Conservation (phyloP, 2,797 vertebrate species). For the Channa striata region DNA sequence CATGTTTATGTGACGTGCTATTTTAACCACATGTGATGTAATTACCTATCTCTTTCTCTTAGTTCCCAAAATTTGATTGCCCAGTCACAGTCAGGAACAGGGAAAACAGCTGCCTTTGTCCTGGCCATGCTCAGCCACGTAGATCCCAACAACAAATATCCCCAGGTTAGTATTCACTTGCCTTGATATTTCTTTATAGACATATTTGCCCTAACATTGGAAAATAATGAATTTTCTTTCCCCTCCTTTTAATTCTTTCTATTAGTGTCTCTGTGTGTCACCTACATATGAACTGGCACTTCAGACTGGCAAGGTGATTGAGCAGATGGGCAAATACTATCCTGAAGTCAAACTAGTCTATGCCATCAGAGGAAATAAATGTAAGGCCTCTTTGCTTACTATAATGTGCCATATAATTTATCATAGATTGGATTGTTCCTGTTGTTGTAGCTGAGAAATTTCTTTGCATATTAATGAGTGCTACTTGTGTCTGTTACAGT, state of each 20-base stretch:
- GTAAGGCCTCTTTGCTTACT: constrained; percentile 80
- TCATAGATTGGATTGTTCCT: neutral
- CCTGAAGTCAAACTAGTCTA: constrained; percentile 93
- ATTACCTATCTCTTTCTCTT: constrained; percentile 15
- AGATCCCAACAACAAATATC: constrained; percentile 90
- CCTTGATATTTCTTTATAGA: no score
- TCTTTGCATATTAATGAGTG: neutral
- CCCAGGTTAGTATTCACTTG: constrained; percentile 87
- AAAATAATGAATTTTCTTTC: neutral
- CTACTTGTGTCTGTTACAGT: constrained; percentile 78
- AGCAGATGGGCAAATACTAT: constrained; percentile 96
- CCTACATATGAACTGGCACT: constrained; percentile 97
- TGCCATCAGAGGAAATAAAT: constrained; percentile 95
- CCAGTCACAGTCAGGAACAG: constrained; percentile 98
- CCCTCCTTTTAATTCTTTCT: neutral
- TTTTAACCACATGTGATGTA: neutral
- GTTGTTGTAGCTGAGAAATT: fast-evolving
- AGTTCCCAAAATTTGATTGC: constrained; percentile 99
- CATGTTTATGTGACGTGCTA: neutral
- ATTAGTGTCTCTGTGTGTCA: constrained; percentile 95
- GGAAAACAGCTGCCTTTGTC: constrained; percentile 98
- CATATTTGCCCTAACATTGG: no score
- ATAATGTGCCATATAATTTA: neutral
- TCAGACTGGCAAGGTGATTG: constrained; percentile 97
- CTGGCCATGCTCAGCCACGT: constrained; percentile 98